These are phyloP conservation scores for Zaprionus davidi DNA, from an alignment of 1,140 invertebrate species.

Conservation along the genomic window DNA sequence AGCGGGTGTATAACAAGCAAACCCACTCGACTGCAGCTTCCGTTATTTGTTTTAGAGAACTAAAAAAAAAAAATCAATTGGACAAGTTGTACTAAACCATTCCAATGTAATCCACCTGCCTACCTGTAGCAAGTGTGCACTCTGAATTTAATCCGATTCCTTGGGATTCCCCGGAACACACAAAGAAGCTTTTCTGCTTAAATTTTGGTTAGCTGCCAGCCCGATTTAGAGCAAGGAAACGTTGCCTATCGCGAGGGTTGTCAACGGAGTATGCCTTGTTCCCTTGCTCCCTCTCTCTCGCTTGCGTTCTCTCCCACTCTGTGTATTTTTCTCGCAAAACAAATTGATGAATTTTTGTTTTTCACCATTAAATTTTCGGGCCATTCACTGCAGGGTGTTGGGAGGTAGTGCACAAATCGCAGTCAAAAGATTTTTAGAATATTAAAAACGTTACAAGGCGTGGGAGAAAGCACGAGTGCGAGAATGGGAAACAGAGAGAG, in stretches of 20 bases:
- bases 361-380: constrained; percentile 41
- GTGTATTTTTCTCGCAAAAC: constrained; percentile 21
- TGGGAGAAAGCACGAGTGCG: background rate
- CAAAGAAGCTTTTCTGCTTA: constrained; percentile 54
- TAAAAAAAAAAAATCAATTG: too few species aligned
- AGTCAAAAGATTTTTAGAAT: constrained; percentile 70
- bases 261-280: constrained; percentile 19
- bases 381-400: constrained; percentile 20
- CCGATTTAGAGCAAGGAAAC: constrained; percentile 17
- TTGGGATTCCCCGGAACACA: constrained; percentile 16
- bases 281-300: background rate
- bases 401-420: constrained; percentile 58
- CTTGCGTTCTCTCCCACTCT: too few species aligned
- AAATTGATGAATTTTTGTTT: constrained; percentile 65
- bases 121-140: background rate
- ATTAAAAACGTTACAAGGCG: constrained; percentile 68
- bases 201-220: constrained; percentile 43
- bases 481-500: background rate
- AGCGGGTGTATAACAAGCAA: too few species aligned
- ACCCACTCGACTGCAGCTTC: too few species aligned
- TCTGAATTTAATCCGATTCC: constrained; percentile 11
- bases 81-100: too few species aligned
- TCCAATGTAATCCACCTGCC: background rate
- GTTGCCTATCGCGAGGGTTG: constrained; percentile 53
- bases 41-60: too few species aligned